Base-by-base conservation (phyloP, 2,113 vertebrate species). In the Psettodes erumei region DNA sequence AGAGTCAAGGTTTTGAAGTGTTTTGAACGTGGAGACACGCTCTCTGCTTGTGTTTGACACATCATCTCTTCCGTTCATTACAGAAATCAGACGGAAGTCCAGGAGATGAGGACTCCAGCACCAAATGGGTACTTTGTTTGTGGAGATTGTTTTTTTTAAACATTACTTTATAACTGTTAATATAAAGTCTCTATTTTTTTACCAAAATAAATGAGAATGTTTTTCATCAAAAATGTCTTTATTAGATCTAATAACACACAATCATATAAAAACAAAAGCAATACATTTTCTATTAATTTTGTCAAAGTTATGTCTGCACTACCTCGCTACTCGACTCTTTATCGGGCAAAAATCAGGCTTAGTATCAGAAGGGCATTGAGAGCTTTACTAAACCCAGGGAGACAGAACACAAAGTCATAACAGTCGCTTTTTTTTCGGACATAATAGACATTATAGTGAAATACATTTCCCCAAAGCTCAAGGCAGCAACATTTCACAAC, bases 51-150 rank as follows among this genome's bases (percentile, higher is more conserved):
- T 27, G 28, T 55, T n/a, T 40, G 0, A 23, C 12, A 19, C 8
- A 2, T 43, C 47, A 3, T 72, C 73, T 51, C 2, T 33, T 64
- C 5, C 81, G 23, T 83, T 50, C 1, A 21, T 82, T 82, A 18
- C 91, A 92, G 91, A 85, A 67, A 28, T 90, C 37, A 47, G 71
- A 43, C 75, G 47, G 15, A 67, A 72, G 47, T 81, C 76, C 51
- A 85, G 67, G 59, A 80, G 62, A 83, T 88, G 74, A 92, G 12
- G 28, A 33, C n/a, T 13, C 38, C 43, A 37, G 2, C 30, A 15
- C 0, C 33, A 50, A 19, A 16, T n/a, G 15, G 1, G 37, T 21
- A 45, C 37, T 37, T 19, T 28, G 1, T 51, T 38, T 63, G 0
- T 35, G 38, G 2, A 53, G 42, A n/a, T 18, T 15, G 8, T 32